Conservation (phyloP, 1,140 invertebrate genomes). For the Choristoneura fumiferana region DNA sequence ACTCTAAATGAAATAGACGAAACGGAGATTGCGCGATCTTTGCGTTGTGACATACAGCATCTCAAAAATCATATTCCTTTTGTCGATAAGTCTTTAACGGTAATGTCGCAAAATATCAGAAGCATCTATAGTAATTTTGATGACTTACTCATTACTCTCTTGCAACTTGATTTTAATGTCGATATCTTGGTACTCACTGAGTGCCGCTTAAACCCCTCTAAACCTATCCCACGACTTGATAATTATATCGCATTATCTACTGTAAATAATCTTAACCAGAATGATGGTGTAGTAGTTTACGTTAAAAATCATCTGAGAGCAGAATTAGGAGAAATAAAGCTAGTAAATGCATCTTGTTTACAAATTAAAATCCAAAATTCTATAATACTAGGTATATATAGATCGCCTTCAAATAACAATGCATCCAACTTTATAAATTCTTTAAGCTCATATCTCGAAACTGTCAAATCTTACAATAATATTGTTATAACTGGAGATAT, state of each 20-base stretch:
- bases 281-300: too few species aligned
- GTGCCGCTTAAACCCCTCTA: conserved; percentile 13
- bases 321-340: too few species aligned
- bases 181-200: conserved; percentile 10
- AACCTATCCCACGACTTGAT: conserved; percentile 1
- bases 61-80: not conserved
- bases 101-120: conserved; percentile 1
- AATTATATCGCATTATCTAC: too few species aligned
- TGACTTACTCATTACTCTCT: not conserved
- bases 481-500: too few species aligned
- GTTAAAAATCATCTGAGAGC: too few species aligned
- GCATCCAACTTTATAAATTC: too few species aligned
- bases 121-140: conserved; percentile 7
- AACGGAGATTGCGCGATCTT: not conserved
- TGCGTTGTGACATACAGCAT: not conserved
- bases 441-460: too few species aligned
- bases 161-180: not conserved
- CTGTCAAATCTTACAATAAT: too few species aligned
- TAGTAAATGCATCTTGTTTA: too few species aligned
- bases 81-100: not conserved
- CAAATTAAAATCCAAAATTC: not conserved
- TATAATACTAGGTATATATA: not conserved
- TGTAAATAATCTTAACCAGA: too few species aligned
- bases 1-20: not conserved
- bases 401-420: too few species aligned